Evolutionary conservation across 1,140 invertebrate genomes (phyloP).

Genomic region (Parapsyche elsis): DNA sequence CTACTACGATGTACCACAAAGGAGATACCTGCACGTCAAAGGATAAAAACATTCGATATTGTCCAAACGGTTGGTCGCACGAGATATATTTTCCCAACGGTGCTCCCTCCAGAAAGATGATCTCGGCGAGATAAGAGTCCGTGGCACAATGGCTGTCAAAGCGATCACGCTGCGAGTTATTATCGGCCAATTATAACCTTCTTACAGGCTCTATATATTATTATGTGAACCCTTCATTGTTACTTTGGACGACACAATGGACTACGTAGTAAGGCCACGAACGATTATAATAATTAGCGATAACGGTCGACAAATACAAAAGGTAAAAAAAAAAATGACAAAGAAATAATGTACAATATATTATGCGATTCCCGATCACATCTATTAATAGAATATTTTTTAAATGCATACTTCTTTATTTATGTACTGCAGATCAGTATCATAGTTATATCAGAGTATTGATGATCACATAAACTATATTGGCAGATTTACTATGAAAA

Average conservation of each 20-base stretch:
- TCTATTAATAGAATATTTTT: too few species aligned
- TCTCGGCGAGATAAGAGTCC: constrained; percentile 39
- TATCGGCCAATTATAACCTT: constrained; percentile 47
- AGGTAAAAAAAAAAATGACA: too few species aligned
- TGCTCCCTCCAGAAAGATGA: constrained; percentile 9
- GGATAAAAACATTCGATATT: too few species aligned
- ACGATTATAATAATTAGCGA: constrained; percentile 13
- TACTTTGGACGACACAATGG: constrained; percentile 20
- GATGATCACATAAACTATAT: too few species aligned
- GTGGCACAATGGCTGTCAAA: constrained; percentile 47
- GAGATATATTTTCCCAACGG: not conserved
- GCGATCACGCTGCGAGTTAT: constrained; percentile 46
- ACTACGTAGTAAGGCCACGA: not conserved
- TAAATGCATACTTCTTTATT: too few species aligned
- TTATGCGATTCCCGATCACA: too few species aligned
- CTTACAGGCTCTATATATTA: constrained; percentile 31
- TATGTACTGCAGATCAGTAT: too few species aligned
- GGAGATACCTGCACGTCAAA: too few species aligned
- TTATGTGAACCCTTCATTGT: constrained; percentile 36
- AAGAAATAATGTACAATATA: too few species aligned
- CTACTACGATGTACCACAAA: not conserved
- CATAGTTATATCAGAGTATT: too few species aligned
- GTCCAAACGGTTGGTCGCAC: not conserved
- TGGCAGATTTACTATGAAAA: too few species aligned
- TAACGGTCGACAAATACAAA: not conserved